A percentile compares a stretch with the other conserved stretches of the same genome.
Evolutionary conservation across 2,797 vertebrate genomes (phyloP).

Genomic region (Typhlichthys subterraneus): DNA sequence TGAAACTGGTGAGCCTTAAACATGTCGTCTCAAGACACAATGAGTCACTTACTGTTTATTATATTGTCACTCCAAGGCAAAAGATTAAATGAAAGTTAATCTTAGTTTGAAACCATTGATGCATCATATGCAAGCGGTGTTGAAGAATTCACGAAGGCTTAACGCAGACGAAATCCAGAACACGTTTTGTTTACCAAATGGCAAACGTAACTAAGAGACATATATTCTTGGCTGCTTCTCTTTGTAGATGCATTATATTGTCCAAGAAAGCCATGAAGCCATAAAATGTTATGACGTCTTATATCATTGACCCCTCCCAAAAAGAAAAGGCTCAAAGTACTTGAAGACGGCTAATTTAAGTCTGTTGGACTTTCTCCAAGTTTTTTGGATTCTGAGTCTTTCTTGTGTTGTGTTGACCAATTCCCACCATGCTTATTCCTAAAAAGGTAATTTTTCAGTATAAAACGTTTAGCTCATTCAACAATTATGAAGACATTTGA

Average conservation of each 20-base stretch:
- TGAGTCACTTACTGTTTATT: not conserved
- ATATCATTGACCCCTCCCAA: constrained; percentile 55
- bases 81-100: not conserved
- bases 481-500: constrained; percentile 61
- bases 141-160: constrained; percentile 5
- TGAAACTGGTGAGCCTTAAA: not conserved
- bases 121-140: not conserved
- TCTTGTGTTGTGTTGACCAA: constrained; percentile 67
- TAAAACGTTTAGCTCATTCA: constrained; percentile 67
- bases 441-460: constrained; percentile 72
- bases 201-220: constrained; percentile 13
- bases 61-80: not conserved
- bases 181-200: constrained; percentile 26
- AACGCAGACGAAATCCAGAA: constrained; percentile 32
- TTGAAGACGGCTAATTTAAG: constrained; percentile 48
- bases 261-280: constrained; percentile 45
- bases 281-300: constrained; percentile 54
- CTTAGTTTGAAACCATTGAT: constrained; percentile 1
- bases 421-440: constrained; percentile 72
- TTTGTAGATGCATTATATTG: constrained; percentile 29
- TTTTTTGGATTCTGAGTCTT: constrained; percentile 5
- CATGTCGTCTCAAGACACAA: not conserved
- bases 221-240: constrained; percentile 21
- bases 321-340: constrained; percentile 17
- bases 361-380: constrained; percentile 44